Conservation (phyloP, 2,113 vertebrate genomes). For the Phycodurus eques region DNA sequence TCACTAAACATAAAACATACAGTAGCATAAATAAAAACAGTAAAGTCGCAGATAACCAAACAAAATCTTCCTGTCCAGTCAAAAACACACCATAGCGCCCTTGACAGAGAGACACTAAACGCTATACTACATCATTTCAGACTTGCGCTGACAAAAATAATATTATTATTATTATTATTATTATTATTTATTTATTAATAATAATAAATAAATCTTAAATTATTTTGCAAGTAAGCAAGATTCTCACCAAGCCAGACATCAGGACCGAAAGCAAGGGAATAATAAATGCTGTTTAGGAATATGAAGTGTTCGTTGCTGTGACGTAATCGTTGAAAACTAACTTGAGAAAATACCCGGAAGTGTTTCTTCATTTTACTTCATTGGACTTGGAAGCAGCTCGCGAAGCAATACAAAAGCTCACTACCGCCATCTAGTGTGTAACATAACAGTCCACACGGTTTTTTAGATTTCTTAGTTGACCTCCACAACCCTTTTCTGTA, state of each 20-base stretch:
- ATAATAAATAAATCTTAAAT: background rate
- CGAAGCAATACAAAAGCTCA: background rate
- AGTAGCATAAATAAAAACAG: no score
- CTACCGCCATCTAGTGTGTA: background rate
- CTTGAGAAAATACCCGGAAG: background rate
- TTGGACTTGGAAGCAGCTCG: background rate
- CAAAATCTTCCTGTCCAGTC: no score
- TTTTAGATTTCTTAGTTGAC: background rate
- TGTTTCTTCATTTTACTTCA: background rate
- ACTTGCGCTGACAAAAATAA: background rate
- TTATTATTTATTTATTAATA: no score
- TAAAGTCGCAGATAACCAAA: no score
- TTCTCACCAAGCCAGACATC: background rate
- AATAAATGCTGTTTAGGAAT: background rate
- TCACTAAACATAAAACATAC: no score
- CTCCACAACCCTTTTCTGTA: background rate
- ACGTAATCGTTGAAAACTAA: background rate
- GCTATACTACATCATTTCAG: background rate
- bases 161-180: no score
- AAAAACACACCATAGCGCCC: no score
- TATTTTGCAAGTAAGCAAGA: background rate
- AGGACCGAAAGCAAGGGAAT: background rate
- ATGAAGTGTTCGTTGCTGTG: background rate
- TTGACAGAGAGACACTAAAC: background rate
- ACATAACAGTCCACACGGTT: background rate